These are phyloP conservation scores for Protodeltote pygarga DNA, from an alignment of 2,888 invertebrate species.

Conservation along the genomic window DNA sequence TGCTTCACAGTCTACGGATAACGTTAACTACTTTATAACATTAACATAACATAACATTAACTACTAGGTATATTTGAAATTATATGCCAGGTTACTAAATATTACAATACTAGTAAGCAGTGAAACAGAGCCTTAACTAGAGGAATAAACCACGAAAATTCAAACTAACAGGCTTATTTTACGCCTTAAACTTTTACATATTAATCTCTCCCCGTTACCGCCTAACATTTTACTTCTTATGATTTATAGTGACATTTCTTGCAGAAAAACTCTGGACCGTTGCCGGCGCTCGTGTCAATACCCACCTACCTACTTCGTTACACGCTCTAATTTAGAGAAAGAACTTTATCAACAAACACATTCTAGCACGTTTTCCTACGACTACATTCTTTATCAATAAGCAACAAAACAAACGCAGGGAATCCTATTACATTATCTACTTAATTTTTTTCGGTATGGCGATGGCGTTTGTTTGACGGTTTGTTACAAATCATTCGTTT, in stretches of 20 bases:
- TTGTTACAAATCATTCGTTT: conserved; percentile 49
- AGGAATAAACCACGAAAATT: not conserved
- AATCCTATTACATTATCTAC: too few relatives aligned
- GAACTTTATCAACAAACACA: conserved; percentile 18
- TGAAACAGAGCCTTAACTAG: too few relatives aligned
- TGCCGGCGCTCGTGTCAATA: conserved; percentile 57
- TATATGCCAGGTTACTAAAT: too few relatives aligned
- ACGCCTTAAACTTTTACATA: conserved; percentile 7
- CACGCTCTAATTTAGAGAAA: conserved; percentile 15
- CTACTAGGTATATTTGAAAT: too few relatives aligned
- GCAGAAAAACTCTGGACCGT: conserved; percentile 59
- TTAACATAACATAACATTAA: too few relatives aligned
- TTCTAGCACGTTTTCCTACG: conserved; percentile 3
- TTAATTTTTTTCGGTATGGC: too few relatives aligned
- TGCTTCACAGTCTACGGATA: too few relatives aligned
- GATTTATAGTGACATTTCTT: conserved; percentile 53
- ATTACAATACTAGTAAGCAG: too few relatives aligned
- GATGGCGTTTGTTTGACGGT: too few relatives aligned
- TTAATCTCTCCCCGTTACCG: conserved; percentile 41
- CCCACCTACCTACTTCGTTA: conserved; percentile 38
- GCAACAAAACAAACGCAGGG: not conserved
- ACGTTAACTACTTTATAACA: too few relatives aligned
- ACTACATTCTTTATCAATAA: conserved; percentile 1
- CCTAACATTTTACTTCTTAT: conserved; percentile 38
- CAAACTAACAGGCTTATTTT: not conserved